Conservation (phyloP, 2,888 invertebrate species). For the Deilephila elpenor region DNA sequence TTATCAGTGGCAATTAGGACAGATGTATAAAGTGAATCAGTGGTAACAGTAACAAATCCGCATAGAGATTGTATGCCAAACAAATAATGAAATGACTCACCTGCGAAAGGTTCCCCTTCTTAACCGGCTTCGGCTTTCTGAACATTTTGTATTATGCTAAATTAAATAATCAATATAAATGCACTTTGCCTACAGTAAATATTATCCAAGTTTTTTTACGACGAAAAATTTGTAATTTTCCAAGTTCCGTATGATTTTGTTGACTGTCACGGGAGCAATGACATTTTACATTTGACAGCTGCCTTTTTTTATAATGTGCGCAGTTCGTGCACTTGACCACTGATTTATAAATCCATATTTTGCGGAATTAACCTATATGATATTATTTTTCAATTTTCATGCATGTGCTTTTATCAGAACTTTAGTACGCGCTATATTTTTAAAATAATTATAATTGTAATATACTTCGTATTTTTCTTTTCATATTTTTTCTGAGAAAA, state of each 20-base stretch:
- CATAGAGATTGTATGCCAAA: constrained; percentile 41
- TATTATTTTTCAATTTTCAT: no score
- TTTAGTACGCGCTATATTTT: no score
- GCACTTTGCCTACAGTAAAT: neutral
- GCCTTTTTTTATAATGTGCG: neutral
- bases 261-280: neutral
- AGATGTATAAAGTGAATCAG: constrained; percentile 10
- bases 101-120: constrained; percentile 76
- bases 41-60: constrained; percentile 23
- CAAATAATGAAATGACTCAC: constrained; percentile 74
- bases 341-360: neutral
- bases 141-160: constrained; percentile 56
- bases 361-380: neutral
- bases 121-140: constrained; percentile 67
- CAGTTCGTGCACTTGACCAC: neutral
- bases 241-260: constrained; percentile 11
- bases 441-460: no score
- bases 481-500: no score
- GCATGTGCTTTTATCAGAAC: no score
- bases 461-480: no score
- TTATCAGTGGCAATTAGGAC: neutral
- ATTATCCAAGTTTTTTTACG: neutral
- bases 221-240: neutral
- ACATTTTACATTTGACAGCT: neutral
- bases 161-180: constrained; percentile 29